Base-by-base conservation (phyloP, 2,888 invertebrate species). In the Epinotia ramella region DNA sequence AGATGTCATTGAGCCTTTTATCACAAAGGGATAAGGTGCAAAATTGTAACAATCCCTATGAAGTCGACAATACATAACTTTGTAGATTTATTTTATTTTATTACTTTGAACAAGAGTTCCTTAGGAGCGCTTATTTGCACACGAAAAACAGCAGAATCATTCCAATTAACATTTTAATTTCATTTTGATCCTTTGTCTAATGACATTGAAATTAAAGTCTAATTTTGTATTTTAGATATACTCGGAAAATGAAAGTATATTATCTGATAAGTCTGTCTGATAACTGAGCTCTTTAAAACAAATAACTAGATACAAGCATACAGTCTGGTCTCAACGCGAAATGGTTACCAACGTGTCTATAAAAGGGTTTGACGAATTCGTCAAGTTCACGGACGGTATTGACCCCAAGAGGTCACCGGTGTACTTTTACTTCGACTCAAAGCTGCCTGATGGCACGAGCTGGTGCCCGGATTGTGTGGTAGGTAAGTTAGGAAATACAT, bases 391-490 rank as follows among this genome's bases (percentile, higher is more conserved):
- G 12, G 57, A 66, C 6, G 65, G 24, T 16, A 70, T 75, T 7
- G 70, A 75, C 53, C 65, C 65, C 2, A 60, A 12, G 1, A 65
- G 60, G 18, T 91, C 77, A 2, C 76, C 77, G 6, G 78, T 79
- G 18, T 79, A 94, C 79, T 87, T 96, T 44, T 91, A 96, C 77
- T 96, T 95, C 84, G 96, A 96, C 40, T 91, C 94, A 13, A 95
- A 95, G 84, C 84, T 94, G 64, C 85, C 91, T 0, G 87, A 92
- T 78, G 97, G 97, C 0, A 87, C 95, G 71, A 97, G 97, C 86
- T 98, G 98, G 97, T 97, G 98, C 84, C 95, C 96, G 0, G 97
- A 97, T 86, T 97, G 97, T 87, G 96, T 75, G 44, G 60, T 44
- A 0, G 70, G 75, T 75, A 70, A 65, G 74, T 20, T 3, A n/a